A percentile compares a stretch with the other conserved stretches of the same genome.
These are phyloP conservation scores for Scelioninae gen. 2 DNA, from an alignment of 2,888 invertebrate species.

Conservation along the genomic window DNA sequence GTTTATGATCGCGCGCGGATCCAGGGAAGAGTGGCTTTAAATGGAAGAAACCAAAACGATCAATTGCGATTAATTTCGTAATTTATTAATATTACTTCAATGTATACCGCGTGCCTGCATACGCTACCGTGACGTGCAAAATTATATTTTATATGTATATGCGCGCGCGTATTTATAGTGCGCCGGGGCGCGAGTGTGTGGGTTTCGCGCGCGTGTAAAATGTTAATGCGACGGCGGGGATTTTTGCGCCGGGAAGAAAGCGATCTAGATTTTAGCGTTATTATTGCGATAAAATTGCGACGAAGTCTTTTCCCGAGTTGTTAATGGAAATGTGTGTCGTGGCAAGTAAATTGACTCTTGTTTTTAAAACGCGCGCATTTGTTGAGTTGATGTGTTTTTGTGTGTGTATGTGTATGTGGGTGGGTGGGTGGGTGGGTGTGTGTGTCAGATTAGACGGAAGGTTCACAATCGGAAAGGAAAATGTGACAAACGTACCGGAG, in stretches of 20 bases:
- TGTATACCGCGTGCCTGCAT: conserved; percentile 20
- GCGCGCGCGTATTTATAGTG: not conserved
- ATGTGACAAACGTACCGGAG: too few species aligned
- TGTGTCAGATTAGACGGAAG: too few species aligned
- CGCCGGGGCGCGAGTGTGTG: not conserved
- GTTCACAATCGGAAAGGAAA: too few species aligned
- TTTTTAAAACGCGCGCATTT: too few species aligned
- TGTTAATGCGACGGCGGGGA: conserved; percentile 13
- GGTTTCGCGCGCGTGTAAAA: conserved; percentile 1
- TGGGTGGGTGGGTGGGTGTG: too few species aligned
- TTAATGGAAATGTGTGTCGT: conserved; percentile 40
- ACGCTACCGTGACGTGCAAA: conserved; percentile 36
- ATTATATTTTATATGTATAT: conserved; percentile 18
- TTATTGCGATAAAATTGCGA: conserved; percentile 45
- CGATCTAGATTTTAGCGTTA: conserved; percentile 46
- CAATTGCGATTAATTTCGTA: conserved; percentile 61
- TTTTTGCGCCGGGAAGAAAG: conserved; percentile 45
- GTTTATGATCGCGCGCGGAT: conserved; percentile 56
- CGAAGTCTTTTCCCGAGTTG: conserved; percentile 26
- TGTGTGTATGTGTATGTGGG: too few species aligned
- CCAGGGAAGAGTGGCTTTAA: conserved; percentile 57
- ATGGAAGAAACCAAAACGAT: conserved; percentile 60
- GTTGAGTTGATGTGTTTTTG: too few species aligned
- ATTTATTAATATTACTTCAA: conserved; percentile 58
- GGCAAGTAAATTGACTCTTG: too few species aligned